Evolutionary conservation across 1,140 invertebrate genomes (phyloP), one percentile per base, ranked within the genome.

Genomic region (Drosophila guanche): DNA sequence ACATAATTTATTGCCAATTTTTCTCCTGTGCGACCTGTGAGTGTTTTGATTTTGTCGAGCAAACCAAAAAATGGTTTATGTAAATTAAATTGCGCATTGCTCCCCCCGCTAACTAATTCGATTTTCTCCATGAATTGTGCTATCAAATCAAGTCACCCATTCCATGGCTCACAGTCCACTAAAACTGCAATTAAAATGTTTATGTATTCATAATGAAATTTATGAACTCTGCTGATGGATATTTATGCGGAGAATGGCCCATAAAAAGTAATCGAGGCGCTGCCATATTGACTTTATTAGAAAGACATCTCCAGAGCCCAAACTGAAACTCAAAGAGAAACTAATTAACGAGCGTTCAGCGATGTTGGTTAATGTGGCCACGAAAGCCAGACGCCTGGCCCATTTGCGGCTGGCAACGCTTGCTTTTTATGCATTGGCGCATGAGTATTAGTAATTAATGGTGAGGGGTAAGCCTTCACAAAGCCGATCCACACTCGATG

Each of bases 371-470:
- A 77, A 74, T 74, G 76, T 70, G 76, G 76, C 52, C 48, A 57
- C 69, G 61, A 59, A 58, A 56, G 75, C 60, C 57, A 37, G 78
- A 53, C 65, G 61, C 61, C 16, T 1, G 16, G 16, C 16, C 16
- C 60, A 76, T 86, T 61, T 78, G 81, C 20, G 81, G 81, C 69
- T 62, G 63, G 27, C 40, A 54, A 20, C 75, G 69, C 37, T 46
- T 79, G 75, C 56, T 48, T 63, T 86, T 86, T 70, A 86, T 86
- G 83, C 79, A 55, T 60, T 78, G 58, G 55, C 76, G 76, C 70
- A 79, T 69, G 58, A 59, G 77, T 84, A 84, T 83, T 83, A 74
- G 59, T 70, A 78, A 78, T 83, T 84, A 83, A 83, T 70, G 79
- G 57, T 0, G 47, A 29, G 51, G 45, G 43, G 27, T 5, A 6